Percentiles rank a stretch among this genome's conserved stretches.
These are phyloP conservation scores for Lagopus muta DNA, from an alignment of 2,113 vertebrate species.

Conservation along the genomic window DNA sequence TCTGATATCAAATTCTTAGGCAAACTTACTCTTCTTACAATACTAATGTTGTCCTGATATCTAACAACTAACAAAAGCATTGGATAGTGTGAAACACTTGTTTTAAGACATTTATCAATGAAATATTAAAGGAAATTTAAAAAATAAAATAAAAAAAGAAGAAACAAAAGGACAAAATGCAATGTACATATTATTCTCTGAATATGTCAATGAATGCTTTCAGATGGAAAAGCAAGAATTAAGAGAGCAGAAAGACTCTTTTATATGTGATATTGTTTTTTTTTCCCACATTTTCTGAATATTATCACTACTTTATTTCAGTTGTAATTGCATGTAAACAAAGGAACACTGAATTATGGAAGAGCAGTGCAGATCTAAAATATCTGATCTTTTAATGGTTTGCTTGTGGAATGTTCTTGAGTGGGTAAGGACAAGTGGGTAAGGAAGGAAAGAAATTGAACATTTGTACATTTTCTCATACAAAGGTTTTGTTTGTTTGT, in stretches of 20 bases:
- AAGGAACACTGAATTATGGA: not conserved
- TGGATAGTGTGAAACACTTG: slow-evolving; percentile 35
- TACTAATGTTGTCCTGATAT: slow-evolving; percentile 37
- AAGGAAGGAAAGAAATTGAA: not conserved
- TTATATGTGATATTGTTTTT: not conserved
- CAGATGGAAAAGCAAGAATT: not conserved
- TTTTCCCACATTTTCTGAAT: not conserved
- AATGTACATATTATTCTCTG: not conserved
- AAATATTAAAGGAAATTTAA: not conserved
- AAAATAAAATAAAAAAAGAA: too few species aligned
- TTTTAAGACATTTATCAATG: not conserved
- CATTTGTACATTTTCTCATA: not conserved
- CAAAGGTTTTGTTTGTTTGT: not conserved
- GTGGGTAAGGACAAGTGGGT: not conserved
- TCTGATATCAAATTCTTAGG: slow-evolving; percentile 43
- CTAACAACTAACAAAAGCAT: slow-evolving; percentile 41
- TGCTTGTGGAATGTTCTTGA: not conserved
- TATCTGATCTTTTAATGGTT: not conserved
- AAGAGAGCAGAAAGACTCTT: not conserved
- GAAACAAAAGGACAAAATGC: not conserved
- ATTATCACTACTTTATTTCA: not conserved
- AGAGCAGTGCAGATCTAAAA: not conserved
- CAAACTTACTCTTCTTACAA: slow-evolving; percentile 48
- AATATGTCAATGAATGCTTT: not conserved
- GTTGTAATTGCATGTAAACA: not conserved